phyloP scores from a whole-genome alignment of 2,113 vertebrate species.

The Saguinus midas region DNA sequence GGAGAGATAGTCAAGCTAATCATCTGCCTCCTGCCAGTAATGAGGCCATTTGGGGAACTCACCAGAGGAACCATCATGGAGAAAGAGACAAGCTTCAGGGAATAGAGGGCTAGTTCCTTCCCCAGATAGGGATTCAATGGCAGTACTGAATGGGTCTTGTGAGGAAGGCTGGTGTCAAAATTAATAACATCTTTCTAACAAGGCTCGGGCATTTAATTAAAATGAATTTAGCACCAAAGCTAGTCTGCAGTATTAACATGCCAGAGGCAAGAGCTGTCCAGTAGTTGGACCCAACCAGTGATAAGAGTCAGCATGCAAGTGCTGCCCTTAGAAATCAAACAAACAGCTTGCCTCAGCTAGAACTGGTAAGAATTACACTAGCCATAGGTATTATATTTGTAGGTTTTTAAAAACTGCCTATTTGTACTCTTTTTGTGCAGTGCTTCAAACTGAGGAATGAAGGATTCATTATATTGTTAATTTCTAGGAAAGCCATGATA shows the following conservation, averaged over 20 bases:
- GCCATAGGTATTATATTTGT: background rate
- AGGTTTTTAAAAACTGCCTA: background rate
- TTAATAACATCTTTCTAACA: constrained; percentile 48
- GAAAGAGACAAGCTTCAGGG: background rate
- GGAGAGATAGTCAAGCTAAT: constrained; percentile 42
- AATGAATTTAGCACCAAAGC: constrained; percentile 6
- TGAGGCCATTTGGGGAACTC: background rate
- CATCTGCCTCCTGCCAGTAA: background rate
- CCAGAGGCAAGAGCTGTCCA: background rate
- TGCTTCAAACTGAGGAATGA: background rate
- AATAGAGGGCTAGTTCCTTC: background rate
- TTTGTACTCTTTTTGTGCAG: background rate
- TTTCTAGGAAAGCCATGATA: background rate
- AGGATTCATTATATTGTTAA: background rate
- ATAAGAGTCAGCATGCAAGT: background rate
- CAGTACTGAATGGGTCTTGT: background rate
- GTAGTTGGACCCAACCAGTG: background rate
- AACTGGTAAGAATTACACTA: background rate
- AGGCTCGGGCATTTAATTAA: constrained; percentile 51
- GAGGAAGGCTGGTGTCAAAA: constrained; percentile 41
- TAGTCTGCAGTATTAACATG: background rate
- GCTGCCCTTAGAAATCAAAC: background rate
- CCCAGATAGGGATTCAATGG: background rate
- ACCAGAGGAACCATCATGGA: background rate
- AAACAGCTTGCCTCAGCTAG: background rate